Base-by-base conservation (phyloP, 2,113 vertebrate species). In the Leucopsar rothschildi region DNA sequence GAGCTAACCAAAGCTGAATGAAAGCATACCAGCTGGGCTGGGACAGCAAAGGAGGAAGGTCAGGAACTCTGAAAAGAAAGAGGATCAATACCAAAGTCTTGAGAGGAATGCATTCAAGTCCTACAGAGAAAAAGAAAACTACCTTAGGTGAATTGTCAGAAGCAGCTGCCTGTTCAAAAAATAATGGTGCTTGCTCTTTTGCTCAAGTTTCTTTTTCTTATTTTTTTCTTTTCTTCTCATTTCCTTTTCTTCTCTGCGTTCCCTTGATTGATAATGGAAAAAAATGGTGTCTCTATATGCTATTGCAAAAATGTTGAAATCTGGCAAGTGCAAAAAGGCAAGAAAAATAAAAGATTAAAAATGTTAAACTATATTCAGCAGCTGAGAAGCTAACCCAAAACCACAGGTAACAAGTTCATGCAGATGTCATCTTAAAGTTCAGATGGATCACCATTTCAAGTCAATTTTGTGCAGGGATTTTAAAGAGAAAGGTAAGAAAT, bases 1-100 rank as follows among this genome's bases (percentile, higher is more conserved):
- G 69, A 91, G 57, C 61, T 76, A 69, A 65, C 45, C 42, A 59
- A 63, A 63, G 73, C 84, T 3, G 1, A 47, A 63, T 59, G 84
- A 91, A 87, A 89, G 78, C 70, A 45, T 52, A 60, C 66, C 84
- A 91, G 75, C 87, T 80, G 89, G 87, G 93, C 91, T 93, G 86
- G 91, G 86, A 92, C 56, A 69, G 81, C 27, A 73, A 55, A 89
- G 50, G 35, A 92, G 75, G 70, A 93, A 94, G 93, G 93, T 94
- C 87, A 92, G 77, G 71, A 93, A 87, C 87, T 88, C 89, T 90
- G 89, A 45, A 90, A 91, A 93, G 70, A 92, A 89, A 6, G 12
- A 79, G 57, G 89, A 95, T 95, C 91, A 85, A 85, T 95, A 85
- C 45, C 61, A 33, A 92, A 96, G 42, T 87, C 94, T 95, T 87